Percentiles rank a stretch among this genome's conserved stretches.
These are phyloP conservation scores for Trypoxylus dichotomus DNA, from an alignment of 1,140 invertebrate species.

Conservation along the genomic window DNA sequence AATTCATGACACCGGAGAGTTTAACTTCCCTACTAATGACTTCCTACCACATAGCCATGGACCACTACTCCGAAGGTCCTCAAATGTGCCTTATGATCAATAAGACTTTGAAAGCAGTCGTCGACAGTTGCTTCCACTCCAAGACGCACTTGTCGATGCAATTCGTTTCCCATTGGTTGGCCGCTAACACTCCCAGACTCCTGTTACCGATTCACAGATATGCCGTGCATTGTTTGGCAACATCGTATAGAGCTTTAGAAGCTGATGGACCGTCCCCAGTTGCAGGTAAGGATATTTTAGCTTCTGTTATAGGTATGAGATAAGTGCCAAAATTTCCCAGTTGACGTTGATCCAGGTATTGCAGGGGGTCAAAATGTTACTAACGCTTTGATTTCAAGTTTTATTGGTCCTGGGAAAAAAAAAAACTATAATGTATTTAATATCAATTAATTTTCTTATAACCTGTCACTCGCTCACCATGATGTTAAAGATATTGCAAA, in stretches of 20 bases:
- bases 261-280: slow-evolving; percentile 56
- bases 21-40: slow-evolving; percentile 67
- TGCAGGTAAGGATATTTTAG: slow-evolving; percentile 50
- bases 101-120: slow-evolving; percentile 68
- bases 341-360: too few relatives aligned
- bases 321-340: too few relatives aligned
- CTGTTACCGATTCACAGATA: slow-evolving; percentile 77
- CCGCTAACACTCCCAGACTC: slow-evolving; percentile 72
- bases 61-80: slow-evolving; percentile 67
- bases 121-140: slow-evolving; percentile 77
- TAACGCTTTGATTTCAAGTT: too few relatives aligned
- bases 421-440: too few relatives aligned
- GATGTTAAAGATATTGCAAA: too few relatives aligned
- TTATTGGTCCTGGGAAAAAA: too few relatives aligned
- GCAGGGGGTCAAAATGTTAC: too few relatives aligned
- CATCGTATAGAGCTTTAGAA: slow-evolving; percentile 69
- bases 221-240: slow-evolving; percentile 72
- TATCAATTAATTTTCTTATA: too few relatives aligned
- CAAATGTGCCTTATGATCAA: slow-evolving; percentile 63
- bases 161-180: slow-evolving; percentile 79
- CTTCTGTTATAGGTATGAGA: not conserved
- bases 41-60: slow-evolving; percentile 76
- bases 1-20: slow-evolving; percentile 60
- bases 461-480: too few relatives aligned
- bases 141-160: slow-evolving; percentile 72